Evolutionary conservation across 2,888 invertebrate genomes (phyloP).

Genomic region (Drosophila mayaguana): DNA sequence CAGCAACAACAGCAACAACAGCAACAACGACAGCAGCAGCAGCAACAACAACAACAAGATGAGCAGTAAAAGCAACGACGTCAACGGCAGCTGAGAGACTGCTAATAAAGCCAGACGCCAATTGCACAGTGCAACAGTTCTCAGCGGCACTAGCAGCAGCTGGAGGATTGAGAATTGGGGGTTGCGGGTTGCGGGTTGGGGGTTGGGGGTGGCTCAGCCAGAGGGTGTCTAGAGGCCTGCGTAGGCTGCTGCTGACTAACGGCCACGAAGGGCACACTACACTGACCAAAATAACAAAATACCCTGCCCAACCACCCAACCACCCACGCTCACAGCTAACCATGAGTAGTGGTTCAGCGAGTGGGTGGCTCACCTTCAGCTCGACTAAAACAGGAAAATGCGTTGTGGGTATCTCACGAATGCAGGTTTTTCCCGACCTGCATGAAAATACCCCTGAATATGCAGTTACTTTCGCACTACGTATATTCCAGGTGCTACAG

Average conservation of each 20-base stretch:
- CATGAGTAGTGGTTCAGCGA: neutral
- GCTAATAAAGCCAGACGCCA: conserved; percentile 39
- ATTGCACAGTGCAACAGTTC: conserved; percentile 24
- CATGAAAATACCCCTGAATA: neutral
- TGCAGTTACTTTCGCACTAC: neutral
- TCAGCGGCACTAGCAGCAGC: neutral
- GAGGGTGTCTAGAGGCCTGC: conserved; percentile 29
- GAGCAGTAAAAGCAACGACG: conserved; percentile 30
- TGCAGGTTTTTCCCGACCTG: neutral
- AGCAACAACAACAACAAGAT: neutral
- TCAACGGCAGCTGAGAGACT: conserved; percentile 20
- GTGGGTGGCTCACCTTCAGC: conserved; percentile 7
- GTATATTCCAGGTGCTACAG: no score
- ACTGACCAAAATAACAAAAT: conserved; percentile 6
- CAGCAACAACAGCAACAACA: conserved; percentile 13
- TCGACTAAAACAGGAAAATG: neutral
- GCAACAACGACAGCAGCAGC: neutral
- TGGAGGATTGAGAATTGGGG: neutral
- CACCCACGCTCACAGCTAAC: conserved; percentile 1
- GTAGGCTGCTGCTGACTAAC: conserved; percentile 60
- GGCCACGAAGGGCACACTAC: conserved; percentile 15
- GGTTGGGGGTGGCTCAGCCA: neutral
- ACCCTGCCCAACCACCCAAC: conserved; percentile 14
- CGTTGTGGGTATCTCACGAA: conserved; percentile 3
- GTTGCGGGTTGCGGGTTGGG: neutral